Base-by-base conservation (phyloP, 2,888 invertebrate species). In the Acronicta alni region DNA sequence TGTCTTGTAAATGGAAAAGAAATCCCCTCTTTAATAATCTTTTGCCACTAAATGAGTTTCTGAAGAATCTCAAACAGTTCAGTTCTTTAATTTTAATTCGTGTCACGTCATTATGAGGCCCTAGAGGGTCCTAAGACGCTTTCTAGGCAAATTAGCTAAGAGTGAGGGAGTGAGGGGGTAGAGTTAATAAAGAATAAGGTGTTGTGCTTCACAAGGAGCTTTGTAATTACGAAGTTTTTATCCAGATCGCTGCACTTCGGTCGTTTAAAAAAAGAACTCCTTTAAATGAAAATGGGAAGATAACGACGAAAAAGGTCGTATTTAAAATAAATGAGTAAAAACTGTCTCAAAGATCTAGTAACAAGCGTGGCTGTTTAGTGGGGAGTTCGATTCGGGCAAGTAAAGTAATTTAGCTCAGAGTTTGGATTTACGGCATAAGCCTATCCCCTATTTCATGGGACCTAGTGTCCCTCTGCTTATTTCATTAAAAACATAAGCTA, bases 11-110 rank as follows among this genome's bases (percentile, higher is more conserved):
- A 60, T 12, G 17, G 20, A 43, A 44, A 32, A 10, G 44, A 44
- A 15, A 9, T n/a, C n/a, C n/a, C n/a, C 32, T 10, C 35, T 39
- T n/a, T 32, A 35, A 32, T 14, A 26, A 14, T 26, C 17, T 53
- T 53, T 39, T 14, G 12, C 15, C 12, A 23, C 20, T 39, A 39
- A 44, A 67, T 41, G 47, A 47, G 51, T 37, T 55, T 52, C 12
- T 16, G n/a, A 35, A 18, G 18, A 1, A 54, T 15, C n/a, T 46
- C 30, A 59, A 52, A 59, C 23, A 1, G 18, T 43, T 35, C 20
- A 17, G 56, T 57, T 57, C 60, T 61, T 62, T 67, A 30, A 57
- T 65, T 65, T 57, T 43, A 56, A 63, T 63, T 72, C 57, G 15
- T 23, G 39, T 41, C 60, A 57, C 52, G 60, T 49, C 48, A 18